Percentiles rank a stretch among this genome's conserved stretches.
Evolutionary conservation across 2,888 invertebrate genomes (phyloP).

Genomic region (Oscheius sp.): DNA sequence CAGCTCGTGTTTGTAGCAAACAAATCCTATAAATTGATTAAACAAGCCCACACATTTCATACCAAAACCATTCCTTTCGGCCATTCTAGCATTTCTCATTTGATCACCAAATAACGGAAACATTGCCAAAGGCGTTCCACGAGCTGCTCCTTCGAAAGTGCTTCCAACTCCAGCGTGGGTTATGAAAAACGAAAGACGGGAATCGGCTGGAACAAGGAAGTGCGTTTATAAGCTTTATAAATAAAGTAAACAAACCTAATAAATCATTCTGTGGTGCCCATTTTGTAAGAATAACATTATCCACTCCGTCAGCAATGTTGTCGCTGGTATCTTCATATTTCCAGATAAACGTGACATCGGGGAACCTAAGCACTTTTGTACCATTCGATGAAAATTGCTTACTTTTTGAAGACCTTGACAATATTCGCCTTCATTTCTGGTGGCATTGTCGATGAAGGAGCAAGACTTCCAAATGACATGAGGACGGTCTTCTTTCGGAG

Average conservation of each 20-base stretch:
- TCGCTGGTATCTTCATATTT: slow-evolving; percentile 57
- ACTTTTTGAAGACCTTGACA: slow-evolving; percentile 30
- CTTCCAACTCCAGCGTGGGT: slow-evolving; percentile 38
- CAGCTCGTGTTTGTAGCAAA: slow-evolving; percentile 16
- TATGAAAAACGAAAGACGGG: slow-evolving; percentile 31
- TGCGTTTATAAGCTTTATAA: not conserved
- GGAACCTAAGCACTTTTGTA: slow-evolving; percentile 42
- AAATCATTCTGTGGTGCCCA: slow-evolving; percentile 74
- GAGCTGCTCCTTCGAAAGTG: slow-evolving; percentile 23
- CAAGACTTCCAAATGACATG: slow-evolving; percentile 35
- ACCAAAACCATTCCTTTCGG: slow-evolving; percentile 35
- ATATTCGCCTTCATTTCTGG: slow-evolving; percentile 29
- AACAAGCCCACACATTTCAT: too few relatives aligned
- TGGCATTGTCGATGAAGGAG: slow-evolving; percentile 26
- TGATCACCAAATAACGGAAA: slow-evolving; percentile 38
- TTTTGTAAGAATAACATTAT: slow-evolving; percentile 45
- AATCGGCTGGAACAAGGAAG: not conserved
- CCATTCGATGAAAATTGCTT: not conserved
- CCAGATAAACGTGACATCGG: slow-evolving; percentile 63
- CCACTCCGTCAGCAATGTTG: slow-evolving; percentile 27
- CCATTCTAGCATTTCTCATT: slow-evolving; percentile 35
- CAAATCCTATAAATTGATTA: slow-evolving; percentile 2
- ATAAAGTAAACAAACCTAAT: slow-evolving; percentile 48
- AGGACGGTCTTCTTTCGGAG: slow-evolving; percentile 32
- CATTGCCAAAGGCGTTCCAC: slow-evolving; percentile 16